These are phyloP conservation scores for Plutella xylostella DNA, from an alignment of 2,888 invertebrate genomes.

Conservation along the genomic window DNA sequence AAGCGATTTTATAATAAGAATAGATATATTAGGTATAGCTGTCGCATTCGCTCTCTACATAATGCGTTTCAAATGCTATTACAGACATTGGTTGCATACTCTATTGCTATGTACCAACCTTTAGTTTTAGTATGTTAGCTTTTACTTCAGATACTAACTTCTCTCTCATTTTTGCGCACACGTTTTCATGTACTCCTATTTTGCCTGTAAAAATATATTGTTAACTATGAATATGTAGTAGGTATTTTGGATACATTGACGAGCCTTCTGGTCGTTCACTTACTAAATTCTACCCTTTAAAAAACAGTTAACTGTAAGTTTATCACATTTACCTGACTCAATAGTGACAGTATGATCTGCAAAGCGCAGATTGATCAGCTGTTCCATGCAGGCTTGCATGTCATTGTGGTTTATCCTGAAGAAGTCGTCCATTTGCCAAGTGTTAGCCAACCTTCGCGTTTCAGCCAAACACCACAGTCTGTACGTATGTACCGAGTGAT, in stretches of 20 bases:
- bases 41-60: too few relatives aligned
- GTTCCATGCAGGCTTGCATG: constrained; percentile 71
- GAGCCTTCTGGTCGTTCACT: too few relatives aligned
- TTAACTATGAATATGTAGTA: background rate
- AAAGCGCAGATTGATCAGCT: constrained; percentile 67
- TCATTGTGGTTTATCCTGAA: constrained; percentile 77
- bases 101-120: too few relatives aligned
- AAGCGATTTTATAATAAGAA: too few relatives aligned
- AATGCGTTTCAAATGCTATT: too few relatives aligned
- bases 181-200: constrained; percentile 81
- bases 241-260: too few relatives aligned
- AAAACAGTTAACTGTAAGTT: background rate
- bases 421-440: constrained; percentile 82
- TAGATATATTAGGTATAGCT: too few relatives aligned
- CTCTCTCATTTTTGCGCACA: constrained; percentile 83
- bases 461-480: constrained; percentile 82
- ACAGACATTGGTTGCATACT: too few relatives aligned
- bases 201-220: constrained; percentile 44
- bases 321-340: constrained; percentile 43
- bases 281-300: background rate
- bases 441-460: constrained; percentile 77
- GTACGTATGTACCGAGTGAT: constrained; percentile 84
- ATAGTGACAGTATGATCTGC: constrained; percentile 71
- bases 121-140: constrained; percentile 79
- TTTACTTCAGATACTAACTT: constrained; percentile 85